A percentile compares a stretch with the other conserved stretches of the same genome.
These are phyloP conservation scores for Camptogramma bilineatum DNA, from an alignment of 2,888 invertebrate genomes.

Conservation along the genomic window DNA sequence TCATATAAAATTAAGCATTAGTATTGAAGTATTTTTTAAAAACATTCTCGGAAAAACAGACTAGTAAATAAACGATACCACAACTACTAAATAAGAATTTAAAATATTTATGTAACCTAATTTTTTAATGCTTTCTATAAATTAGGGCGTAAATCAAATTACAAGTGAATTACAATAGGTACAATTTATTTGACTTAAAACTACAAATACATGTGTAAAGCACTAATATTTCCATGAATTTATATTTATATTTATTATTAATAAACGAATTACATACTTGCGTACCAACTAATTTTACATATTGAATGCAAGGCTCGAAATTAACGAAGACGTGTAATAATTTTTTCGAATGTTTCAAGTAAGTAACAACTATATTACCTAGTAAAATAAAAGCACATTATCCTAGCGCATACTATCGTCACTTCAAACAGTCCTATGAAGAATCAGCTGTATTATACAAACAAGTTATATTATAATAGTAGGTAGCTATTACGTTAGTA, in stretches of 20 bases:
- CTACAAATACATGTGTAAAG: conserved; percentile 74
- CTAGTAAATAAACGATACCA: conserved; percentile 12
- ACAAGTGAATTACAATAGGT: conserved; percentile 51
- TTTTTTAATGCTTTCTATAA: conserved; percentile 32
- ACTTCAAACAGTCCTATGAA: conserved; percentile 4
- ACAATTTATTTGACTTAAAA: conserved; percentile 77
- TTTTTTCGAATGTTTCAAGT: conserved; percentile 40
- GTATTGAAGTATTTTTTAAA: not conserved
- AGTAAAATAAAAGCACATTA: conserved; percentile 5
- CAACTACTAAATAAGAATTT: conserved; percentile 23
- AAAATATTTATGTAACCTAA: conserved; percentile 39
- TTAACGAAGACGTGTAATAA: conserved; percentile 25
- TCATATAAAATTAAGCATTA: conserved; percentile 14
- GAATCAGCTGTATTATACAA: conserved; percentile 8
- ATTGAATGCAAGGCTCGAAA: conserved; percentile 27
- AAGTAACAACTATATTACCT: conserved; percentile 26
- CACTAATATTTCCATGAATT: conserved; percentile 55
- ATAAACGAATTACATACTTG: conserved; percentile 35
- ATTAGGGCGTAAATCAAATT: conserved; percentile 27
- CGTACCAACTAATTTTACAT: conserved; percentile 38
- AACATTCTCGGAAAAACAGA: not conserved
- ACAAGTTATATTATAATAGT: not conserved
- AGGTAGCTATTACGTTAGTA: not conserved
- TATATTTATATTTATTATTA: conserved; percentile 33
- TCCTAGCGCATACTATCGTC: conserved; percentile 21